Conservation (phyloP, 2,113 vertebrate genomes). For the Ophiodon elongatus region DNA sequence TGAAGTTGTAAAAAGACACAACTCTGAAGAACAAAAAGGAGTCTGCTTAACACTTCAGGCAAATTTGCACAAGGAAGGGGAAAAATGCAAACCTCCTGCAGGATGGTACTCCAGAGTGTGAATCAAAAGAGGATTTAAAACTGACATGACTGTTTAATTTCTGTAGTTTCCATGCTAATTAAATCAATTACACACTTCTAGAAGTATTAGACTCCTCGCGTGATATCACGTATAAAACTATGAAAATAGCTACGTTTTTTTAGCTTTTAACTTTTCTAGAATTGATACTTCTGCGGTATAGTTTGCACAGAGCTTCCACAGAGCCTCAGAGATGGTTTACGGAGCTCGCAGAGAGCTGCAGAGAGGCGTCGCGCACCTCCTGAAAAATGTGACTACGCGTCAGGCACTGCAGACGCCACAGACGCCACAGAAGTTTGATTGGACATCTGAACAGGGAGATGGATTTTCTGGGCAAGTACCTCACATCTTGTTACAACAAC, state of each 20-base stretch:
- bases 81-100: conserved; percentile 4
- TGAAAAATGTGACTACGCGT: no score
- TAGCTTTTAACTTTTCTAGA: no score
- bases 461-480: background rate
- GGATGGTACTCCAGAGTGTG: background rate
- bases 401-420: no score
- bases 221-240: no score
- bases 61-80: background rate
- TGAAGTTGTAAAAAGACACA: conserved; percentile 23
- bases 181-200: background rate
- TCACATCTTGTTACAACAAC: no score
- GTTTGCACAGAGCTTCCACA: no score
- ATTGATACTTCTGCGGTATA: no score
- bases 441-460: background rate
- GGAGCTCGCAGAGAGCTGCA: no score
- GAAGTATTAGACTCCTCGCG: background rate
- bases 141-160: background rate
- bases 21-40: conserved; percentile 14
- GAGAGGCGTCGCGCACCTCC: no score
- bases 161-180: background rate
- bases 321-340: no score
- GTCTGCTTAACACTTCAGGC: conserved; percentile 6
- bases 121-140: background rate
- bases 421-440: background rate
- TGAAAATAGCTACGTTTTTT: background rate